phyloP scores from a whole-genome alignment of 2,888 invertebrate species.

The Lymantria dispar region DNA sequence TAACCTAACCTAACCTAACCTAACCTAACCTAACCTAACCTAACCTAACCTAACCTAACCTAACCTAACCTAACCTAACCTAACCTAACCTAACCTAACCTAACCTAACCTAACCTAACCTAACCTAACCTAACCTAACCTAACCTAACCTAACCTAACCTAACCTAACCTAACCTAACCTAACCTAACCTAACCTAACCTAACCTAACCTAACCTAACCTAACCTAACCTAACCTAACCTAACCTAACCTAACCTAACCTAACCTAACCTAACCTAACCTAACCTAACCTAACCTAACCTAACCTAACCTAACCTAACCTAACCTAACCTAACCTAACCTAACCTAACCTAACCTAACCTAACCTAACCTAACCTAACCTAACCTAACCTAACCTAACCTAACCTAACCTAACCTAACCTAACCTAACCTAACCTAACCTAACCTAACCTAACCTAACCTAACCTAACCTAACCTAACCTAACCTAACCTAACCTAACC shows the following conservation, averaged over 20 bases:
- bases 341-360: slow-evolving; percentile 23
- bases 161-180: slow-evolving; percentile 18
- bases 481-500: slow-evolving; percentile 22
- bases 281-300: slow-evolving; percentile 33
- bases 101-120: slow-evolving; percentile 16
- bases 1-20: slow-evolving; percentile 13
- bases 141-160: slow-evolving; percentile 15
- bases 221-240: slow-evolving; percentile 17
- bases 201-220: slow-evolving; percentile 17
- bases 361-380: slow-evolving; percentile 21
- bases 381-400: slow-evolving; percentile 31
- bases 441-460: slow-evolving; percentile 24
- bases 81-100: slow-evolving; percentile 16
- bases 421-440: slow-evolving; percentile 27
- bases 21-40: slow-evolving; percentile 14
- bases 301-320: slow-evolving; percentile 31
- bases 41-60: slow-evolving; percentile 14
- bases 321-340: slow-evolving; percentile 30
- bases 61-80: slow-evolving; percentile 14
- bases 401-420: slow-evolving; percentile 29
- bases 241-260: slow-evolving; percentile 26
- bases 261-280: slow-evolving; percentile 30
- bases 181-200: slow-evolving; percentile 18
- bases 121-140: slow-evolving; percentile 17
- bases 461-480: slow-evolving; percentile 23